Percentiles rank a stretch among this genome's conserved stretches.
These are phyloP conservation scores for Aspiorhynchus laticeps DNA, from an alignment of 2,113 vertebrate genomes.

Conservation along the genomic window DNA sequence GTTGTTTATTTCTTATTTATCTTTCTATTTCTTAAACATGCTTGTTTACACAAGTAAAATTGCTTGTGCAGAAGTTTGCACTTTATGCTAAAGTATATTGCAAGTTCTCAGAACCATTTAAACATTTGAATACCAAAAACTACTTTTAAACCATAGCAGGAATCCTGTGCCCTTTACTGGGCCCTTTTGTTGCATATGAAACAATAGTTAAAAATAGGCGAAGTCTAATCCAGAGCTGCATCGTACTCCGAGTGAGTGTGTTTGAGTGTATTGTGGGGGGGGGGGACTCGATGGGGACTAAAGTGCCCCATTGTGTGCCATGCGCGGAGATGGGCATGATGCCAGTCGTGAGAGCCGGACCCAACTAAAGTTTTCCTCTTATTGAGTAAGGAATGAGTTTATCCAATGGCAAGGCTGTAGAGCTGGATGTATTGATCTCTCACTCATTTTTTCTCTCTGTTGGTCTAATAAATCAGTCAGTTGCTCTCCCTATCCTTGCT, in stretches of 20 bases:
- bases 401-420: constrained; percentile 10
- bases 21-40: not conserved
- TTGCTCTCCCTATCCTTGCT: not conserved
- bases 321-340: constrained; percentile 45
- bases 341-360: constrained; percentile 47
- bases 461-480: constrained; percentile 37
- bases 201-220: constrained; percentile 23
- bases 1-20: constrained; percentile 2
- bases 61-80: not conserved
- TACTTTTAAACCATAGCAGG: not conserved
- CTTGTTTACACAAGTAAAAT: not conserved
- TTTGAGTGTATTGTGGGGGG: not conserved
- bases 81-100: not conserved
- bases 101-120: not conserved
- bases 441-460: constrained; percentile 18
- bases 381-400: constrained; percentile 37
- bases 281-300: constrained; percentile 5
- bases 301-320: constrained; percentile 57
- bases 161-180: constrained; percentile 19
- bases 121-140: not conserved
- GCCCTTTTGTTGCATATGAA: constrained; percentile 1
- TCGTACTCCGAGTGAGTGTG: not conserved
- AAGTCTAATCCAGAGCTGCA: constrained; percentile 10
- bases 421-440: constrained; percentile 6
- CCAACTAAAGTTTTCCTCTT: constrained; percentile 50